Evolutionary conservation across 1,140 invertebrate species (phyloP).

Genomic region (Cecropterus lyciades): DNA sequence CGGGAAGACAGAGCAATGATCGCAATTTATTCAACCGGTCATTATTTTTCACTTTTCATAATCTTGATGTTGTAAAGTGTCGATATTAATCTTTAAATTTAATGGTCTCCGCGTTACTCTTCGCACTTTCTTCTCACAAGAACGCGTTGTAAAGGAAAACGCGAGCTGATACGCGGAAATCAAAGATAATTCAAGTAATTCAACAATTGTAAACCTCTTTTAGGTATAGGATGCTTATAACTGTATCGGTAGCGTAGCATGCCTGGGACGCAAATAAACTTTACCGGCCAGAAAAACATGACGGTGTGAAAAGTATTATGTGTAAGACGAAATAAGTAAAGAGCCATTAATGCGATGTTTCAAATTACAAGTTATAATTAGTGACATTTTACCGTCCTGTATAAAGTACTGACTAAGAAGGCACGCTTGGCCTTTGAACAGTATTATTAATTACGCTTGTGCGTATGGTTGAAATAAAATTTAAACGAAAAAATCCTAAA

Average conservation of each 20-base stretch:
- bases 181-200: slow-evolving; percentile 9
- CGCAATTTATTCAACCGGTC: slow-evolving; percentile 1
- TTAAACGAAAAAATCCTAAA: background rate
- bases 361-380: too few species aligned
- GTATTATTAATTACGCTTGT: too few species aligned
- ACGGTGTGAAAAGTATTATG: too few species aligned
- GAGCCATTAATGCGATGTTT: too few species aligned
- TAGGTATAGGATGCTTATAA: too few species aligned
- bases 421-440: too few species aligned
- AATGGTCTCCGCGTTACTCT: background rate
- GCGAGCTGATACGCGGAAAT: background rate
- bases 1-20: background rate
- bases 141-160: background rate
- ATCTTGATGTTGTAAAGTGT: slow-evolving; percentile 7
- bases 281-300: too few species aligned
- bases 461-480: background rate
- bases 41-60: slow-evolving; percentile 4
- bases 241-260: too few species aligned
- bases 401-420: too few species aligned
- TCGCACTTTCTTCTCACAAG: background rate
- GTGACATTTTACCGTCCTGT: too few species aligned
- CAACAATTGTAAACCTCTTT: background rate
- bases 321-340: too few species aligned
- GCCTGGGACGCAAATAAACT: too few species aligned
- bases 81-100: slow-evolving; percentile 12